Base-by-base conservation (phyloP, 1,140 invertebrate species). In the Trissolcus basalis region DNA sequence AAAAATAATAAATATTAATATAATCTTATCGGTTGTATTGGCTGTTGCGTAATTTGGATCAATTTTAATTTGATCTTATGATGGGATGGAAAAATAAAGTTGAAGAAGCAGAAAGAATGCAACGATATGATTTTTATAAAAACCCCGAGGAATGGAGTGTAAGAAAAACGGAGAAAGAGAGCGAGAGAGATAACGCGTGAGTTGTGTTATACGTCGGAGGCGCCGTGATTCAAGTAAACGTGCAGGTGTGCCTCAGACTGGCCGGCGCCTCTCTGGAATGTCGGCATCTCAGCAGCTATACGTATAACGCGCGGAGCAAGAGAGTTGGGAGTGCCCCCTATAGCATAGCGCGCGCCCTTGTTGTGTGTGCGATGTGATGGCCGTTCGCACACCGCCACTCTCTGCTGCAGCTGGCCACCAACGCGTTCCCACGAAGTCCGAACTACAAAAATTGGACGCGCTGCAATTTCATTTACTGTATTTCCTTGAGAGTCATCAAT, bases 171-270 rank as follows among this genome's bases (percentile, higher is more conserved):
- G 7, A 13, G 43, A 44, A 13, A 44, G 65, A 48, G 49, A 19
- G n/a, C 19, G 68, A 67, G 68, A 44, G 54, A 51, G 44, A 61
- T 68, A 35, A 56, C 55, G 53, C 55, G 58, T 71, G 71, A 61
- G 70, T 83, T 81, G 79, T 79, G 79, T 83, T 83, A 80, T 84
- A 27, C 6, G 82, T 82, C 79, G 84, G 83, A 85, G 85, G 85
- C 85, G 84, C 85, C 86, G 85, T 86, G 85, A 87, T 86, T 86
- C 86, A 86, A 86, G 83, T 79, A 78, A 85, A 83, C 82, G 83
- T 83, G 85, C 85, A 86, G 86, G 86, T 87, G 85, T 87, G 85
- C 85, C 85, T 79, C 80, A 88, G 85, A 88, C 86, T 86, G 83
- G 85, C 84, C 83, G 86, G 85, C 86, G 85, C 86, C 85, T 83